Percentiles rank a stretch among this genome's conserved stretches.
Conservation (phyloP, 2,113 vertebrate genomes). For the Tringa solitaria region DNA sequence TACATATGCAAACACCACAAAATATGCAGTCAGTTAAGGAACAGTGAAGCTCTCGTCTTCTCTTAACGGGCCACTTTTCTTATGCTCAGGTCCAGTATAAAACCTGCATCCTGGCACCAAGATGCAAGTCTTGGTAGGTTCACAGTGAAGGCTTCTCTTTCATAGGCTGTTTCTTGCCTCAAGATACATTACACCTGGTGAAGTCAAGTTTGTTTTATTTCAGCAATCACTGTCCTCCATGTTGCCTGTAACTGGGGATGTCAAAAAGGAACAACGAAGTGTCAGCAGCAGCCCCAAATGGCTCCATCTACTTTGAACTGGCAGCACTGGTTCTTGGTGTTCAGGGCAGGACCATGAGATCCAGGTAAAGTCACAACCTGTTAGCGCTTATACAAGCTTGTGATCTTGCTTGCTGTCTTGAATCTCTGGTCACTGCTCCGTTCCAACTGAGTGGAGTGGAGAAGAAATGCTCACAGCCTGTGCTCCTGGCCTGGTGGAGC, state of each 20-base stretch:
- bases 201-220: not conserved
- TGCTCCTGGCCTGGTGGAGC: not conserved
- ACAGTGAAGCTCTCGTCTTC: not conserved
- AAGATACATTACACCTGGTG: not conserved
- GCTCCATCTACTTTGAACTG: not conserved
- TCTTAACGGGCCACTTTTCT: not conserved
- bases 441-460: rapidly evolving
- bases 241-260: not conserved
- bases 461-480: not conserved
- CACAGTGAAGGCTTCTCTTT: not conserved
- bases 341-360: not conserved
- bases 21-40: not conserved
- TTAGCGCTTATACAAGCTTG: not conserved
- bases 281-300: rapidly evolving
- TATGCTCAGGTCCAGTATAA: not conserved
- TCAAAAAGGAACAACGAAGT: not conserved
- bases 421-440: not conserved
- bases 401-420: not conserved
- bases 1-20: not conserved
- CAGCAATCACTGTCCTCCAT: not conserved
- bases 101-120: not conserved
- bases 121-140: not conserved
- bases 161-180: not conserved
- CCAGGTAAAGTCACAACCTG: not conserved
- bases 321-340: not conserved